Percentiles rank a stretch among this genome's conserved stretches.
phyloP scores from a whole-genome alignment of 1,140 invertebrate genomes.

The Rhynchophorus ferrugineus region DNA sequence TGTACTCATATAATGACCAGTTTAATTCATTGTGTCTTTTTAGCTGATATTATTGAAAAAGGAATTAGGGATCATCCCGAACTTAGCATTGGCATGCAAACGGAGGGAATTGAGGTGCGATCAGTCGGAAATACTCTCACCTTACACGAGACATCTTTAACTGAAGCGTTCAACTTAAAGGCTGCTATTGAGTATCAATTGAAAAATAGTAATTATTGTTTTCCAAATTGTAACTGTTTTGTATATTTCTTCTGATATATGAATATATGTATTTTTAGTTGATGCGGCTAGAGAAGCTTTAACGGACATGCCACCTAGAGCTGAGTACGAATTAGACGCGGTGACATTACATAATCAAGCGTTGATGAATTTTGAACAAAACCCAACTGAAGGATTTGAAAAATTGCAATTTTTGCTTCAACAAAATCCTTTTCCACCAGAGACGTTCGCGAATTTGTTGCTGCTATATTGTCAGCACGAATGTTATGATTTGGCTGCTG shows the following conservation, averaged over 20 bases:
- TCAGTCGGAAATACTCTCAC: slow-evolving; percentile 96
- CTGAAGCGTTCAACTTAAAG: slow-evolving; percentile 98
- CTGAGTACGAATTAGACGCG: slow-evolving; percentile 96
- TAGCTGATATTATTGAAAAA: slow-evolving; percentile 90
- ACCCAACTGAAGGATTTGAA: slow-evolving; percentile 90
- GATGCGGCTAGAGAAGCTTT: slow-evolving; percentile 89
- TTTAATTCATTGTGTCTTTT: slow-evolving; percentile 10
- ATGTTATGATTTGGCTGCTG: slow-evolving; percentile 95
- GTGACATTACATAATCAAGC: slow-evolving; percentile 98
- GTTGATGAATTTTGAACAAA: slow-evolving; percentile 85
- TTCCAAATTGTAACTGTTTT: background rate
- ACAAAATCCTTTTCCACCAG: slow-evolving; percentile 93
- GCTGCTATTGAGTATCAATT: slow-evolving; percentile 97
- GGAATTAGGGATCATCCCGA: slow-evolving; percentile 97
- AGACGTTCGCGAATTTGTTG: slow-evolving; percentile 95
- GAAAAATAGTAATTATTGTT: slow-evolving; percentile 70
- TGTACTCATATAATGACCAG: background rate
- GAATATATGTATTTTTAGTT: slow-evolving; percentile 48
- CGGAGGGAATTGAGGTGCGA: slow-evolving; percentile 93
- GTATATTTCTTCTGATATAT: slow-evolving; percentile 5
- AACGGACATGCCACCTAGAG: slow-evolving; percentile 94
- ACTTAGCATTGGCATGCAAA: slow-evolving; percentile 92
- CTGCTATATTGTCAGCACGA: slow-evolving; percentile 96
- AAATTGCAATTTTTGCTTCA: slow-evolving; percentile 95
- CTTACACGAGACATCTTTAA: slow-evolving; percentile 91